phyloP scores from a whole-genome alignment of 2,888 invertebrate genomes.

The Phaonia tiefii region DNA sequence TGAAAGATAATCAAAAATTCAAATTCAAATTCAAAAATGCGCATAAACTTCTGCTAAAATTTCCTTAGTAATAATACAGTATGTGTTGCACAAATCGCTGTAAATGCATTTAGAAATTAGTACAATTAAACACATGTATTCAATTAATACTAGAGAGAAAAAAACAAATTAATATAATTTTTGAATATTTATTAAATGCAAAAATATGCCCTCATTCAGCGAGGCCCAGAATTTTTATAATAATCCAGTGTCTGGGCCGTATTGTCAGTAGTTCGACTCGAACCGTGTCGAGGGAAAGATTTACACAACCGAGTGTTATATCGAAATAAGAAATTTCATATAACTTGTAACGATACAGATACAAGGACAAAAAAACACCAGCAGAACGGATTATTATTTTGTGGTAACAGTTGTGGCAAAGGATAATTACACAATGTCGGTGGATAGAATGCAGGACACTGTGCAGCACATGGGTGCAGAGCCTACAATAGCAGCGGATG shows the following conservation, averaged over 20 bases:
- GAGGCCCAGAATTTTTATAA: constrained; percentile 44
- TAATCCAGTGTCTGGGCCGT: constrained; percentile 30
- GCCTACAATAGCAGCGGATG: constrained; percentile 56
- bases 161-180: constrained; percentile 15
- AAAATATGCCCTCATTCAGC: background rate
- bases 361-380: background rate
- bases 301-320: constrained; percentile 52
- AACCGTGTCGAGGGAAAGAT: constrained; percentile 17
- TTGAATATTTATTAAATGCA: constrained; percentile 21
- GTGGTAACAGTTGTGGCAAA: constrained; percentile 1
- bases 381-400: constrained; percentile 4
- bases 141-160: no score
- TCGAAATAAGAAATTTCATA: constrained; percentile 63
- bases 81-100: no score
- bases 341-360: constrained; percentile 30
- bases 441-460: constrained; percentile 70
- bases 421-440: constrained; percentile 69
- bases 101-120: no score
- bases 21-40: background rate
- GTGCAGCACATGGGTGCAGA: constrained; percentile 73
- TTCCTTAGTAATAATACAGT: no score
- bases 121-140: no score
- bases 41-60: no score
- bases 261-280: constrained; percentile 46
- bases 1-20: background rate